Conservation (phyloP, 2,888 invertebrate genomes). For the Yponomeuta cagnagella region DNA sequence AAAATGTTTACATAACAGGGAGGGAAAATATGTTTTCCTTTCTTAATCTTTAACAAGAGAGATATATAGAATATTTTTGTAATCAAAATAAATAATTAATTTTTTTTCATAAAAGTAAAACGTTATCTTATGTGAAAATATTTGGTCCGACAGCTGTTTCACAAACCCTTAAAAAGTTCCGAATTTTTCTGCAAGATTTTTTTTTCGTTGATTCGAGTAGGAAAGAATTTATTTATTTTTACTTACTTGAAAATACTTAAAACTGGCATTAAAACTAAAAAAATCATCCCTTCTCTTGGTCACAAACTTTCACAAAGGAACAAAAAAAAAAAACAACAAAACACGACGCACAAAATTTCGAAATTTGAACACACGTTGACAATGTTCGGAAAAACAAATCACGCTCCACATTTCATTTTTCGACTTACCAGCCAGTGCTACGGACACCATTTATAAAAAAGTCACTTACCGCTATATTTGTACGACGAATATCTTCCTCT, state of each 20-base stretch:
- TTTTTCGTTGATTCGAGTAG: no score
- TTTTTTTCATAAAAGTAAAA: no score
- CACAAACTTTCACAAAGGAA: not conserved
- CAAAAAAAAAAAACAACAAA: not conserved
- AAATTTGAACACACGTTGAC: not conserved
- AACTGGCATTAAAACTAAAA: not conserved
- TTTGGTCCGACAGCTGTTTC: no score
- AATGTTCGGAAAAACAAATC: not conserved
- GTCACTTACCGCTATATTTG: not conserved
- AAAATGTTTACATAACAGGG: slow-evolving; percentile 13
- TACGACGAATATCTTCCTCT: not conserved
- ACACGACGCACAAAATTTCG: not conserved
- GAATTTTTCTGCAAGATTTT: no score
- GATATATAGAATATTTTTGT: no score
- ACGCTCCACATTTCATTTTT: not conserved
- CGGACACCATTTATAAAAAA: not conserved
- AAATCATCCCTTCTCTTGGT: not conserved
- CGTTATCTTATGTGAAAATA: no score
- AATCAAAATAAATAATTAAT: no score
- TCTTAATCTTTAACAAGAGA: not conserved
- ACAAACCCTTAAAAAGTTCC: no score
- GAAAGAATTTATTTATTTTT: no score
- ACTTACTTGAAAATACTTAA: no score
- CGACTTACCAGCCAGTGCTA: not conserved
- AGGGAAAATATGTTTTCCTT: not conserved